Evolutionary conservation across 1,140 invertebrate genomes (phyloP), one percentile per base, ranked within the genome.

Genomic region (Oncopodura yosiiana): DNA sequence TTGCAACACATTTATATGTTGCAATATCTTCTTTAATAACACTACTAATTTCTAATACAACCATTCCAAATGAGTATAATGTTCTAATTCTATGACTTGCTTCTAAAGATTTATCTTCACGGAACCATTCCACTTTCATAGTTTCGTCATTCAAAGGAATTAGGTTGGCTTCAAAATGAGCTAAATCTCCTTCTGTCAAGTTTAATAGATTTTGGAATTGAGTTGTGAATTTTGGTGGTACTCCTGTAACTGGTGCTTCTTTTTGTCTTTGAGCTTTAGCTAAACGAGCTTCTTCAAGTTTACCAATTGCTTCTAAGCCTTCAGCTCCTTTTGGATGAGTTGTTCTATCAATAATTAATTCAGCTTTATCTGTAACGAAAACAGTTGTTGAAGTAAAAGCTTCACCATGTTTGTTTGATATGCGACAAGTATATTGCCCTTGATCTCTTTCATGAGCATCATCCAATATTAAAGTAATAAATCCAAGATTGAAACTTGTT

Each of bases 41-140:
- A 36, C 90, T 90, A 3, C 92, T 74, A 62, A 95, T 87, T 74
- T 94, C 90, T 3, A 94, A 74, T 29, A 93, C 86, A n/a, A 94
- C 89, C 79, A 93, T 91, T 46, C 90, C 90, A 69, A 95, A 94
- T 1, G 90, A 90, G 67, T 94, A 87, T 21, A 93, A 89, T 27
- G 88, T 94, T 66, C 88, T 77, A 34, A 86, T 86, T 30, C 91
- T 80, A 69, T 90, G 86, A 54, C 87, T 89, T 21, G 89, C 87
- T 72, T 89, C 85, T 42, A 95, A 76, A 0, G 80, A 67, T 69
- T 94, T 83, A 30, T 84, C 87, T 70, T 99, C 93, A 66, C 87
- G 94, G 75, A 94, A 94, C 94, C 94, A 99, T 75, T 97, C 91
- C 24, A 98, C 88, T 24, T 84, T 80, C 92, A 97, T 96, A 24